phyloP scores from a whole-genome alignment of 30 jellyfish, hydroid and myxozoan genomes.

The Aurelia aurita complex sp. Pacific region DNA sequence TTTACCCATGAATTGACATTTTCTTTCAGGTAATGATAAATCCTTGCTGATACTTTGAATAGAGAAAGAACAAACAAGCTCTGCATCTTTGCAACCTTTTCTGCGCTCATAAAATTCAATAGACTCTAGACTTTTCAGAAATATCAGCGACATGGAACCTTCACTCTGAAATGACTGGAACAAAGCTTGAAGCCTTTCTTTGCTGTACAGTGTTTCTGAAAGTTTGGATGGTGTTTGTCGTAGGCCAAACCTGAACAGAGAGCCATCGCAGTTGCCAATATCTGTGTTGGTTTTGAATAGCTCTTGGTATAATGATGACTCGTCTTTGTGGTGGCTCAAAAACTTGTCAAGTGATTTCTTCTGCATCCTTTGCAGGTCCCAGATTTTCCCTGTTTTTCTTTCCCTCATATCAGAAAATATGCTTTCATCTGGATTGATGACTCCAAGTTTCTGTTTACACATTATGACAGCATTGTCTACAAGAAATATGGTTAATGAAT shows the following conservation, averaged over 20 bases:
- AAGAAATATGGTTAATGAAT: not conserved
- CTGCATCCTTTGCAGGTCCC: constrained; percentile 9
- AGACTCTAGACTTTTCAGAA: constrained; percentile 19
- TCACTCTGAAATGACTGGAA: constrained; percentile 37
- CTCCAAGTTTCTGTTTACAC: constrained; percentile 49
- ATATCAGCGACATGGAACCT: constrained; percentile 47
- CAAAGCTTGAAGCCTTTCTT: not conserved
- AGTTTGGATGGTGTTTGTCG: constrained; percentile 42
- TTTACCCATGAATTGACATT: not conserved
- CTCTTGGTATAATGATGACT: constrained; percentile 1
- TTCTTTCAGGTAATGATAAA: not conserved
- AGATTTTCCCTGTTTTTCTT: constrained; percentile 22
- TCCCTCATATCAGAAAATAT: constrained; percentile 27
- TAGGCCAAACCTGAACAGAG: constrained; percentile 37
- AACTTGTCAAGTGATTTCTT: not conserved
- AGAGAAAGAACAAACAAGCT: constrained; percentile 21
- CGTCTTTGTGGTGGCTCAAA: constrained; percentile 1
- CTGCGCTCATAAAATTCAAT: constrained; percentile 31
- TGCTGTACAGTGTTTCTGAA: constrained; percentile 29
- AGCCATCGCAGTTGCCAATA: constrained; percentile 46
- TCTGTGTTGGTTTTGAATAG: constrained; percentile 9
- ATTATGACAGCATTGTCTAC: constrained; percentile 68
- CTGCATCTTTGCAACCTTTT: constrained; percentile 15
- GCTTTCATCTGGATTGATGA: constrained; percentile 61
- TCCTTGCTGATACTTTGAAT: not conserved